Percentiles rank a stretch among this genome's conserved stretches.
Evolutionary conservation across 2,888 invertebrate genomes (phyloP).

Genomic region (Magallana nippona): DNA sequence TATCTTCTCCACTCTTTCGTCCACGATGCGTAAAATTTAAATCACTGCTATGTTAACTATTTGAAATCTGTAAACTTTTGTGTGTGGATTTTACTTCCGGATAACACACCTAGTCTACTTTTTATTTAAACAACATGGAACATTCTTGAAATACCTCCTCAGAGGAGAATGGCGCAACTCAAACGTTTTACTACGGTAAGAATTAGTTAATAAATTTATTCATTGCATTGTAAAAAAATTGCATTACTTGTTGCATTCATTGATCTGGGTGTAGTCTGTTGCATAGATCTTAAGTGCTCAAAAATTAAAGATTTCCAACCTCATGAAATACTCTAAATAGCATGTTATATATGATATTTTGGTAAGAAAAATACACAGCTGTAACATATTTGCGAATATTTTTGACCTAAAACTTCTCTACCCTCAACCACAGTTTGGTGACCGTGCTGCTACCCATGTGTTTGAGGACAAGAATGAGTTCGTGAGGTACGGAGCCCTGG

Average conservation of each 20-base stretch:
- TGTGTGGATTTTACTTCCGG: too few species aligned
- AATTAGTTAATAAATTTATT: not conserved
- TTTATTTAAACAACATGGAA: not conserved
- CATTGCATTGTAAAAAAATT: too few species aligned
- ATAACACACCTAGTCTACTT: too few species aligned
- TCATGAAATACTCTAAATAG: too few species aligned
- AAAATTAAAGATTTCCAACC: too few species aligned
- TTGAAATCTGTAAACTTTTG: not conserved
- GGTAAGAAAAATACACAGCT: too few species aligned
- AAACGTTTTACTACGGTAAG: conserved; percentile 17
- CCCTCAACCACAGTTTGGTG: not conserved
- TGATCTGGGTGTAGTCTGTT: too few species aligned
- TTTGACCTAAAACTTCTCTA: not conserved
- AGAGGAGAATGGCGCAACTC: not conserved
- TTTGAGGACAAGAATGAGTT: not conserved
- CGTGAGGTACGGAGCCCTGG: not conserved
- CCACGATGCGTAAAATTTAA: not conserved
- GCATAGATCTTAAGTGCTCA: too few species aligned
- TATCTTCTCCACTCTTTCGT: too few species aligned
- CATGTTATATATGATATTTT: too few species aligned
- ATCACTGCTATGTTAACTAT: not conserved
- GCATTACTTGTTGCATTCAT: too few species aligned
- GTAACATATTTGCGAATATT: too few species aligned
- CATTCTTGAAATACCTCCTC: not conserved
- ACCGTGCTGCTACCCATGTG: not conserved